A percentile compares a stretch with the other conserved stretches of the same genome.
phyloP scores from a whole-genome alignment of 2,113 vertebrate genomes.

The Scatophagus argus region DNA sequence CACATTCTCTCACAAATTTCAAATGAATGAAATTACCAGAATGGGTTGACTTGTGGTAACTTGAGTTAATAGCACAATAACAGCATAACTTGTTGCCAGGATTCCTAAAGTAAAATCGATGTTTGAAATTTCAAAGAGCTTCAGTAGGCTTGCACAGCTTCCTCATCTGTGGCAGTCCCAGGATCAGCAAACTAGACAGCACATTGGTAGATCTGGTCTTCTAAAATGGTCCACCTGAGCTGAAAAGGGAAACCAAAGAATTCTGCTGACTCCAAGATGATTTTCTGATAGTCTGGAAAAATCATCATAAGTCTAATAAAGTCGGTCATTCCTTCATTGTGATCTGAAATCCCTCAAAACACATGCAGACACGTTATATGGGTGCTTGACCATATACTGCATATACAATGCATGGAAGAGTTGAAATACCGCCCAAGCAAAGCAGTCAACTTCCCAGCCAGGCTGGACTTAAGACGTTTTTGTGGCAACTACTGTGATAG shows the following conservation, averaged over 20 bases:
- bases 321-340: background rate
- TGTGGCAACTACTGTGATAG: background rate
- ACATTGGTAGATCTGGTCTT: background rate
- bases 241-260: background rate
- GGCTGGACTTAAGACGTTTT: background rate
- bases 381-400: background rate
- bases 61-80: too few relatives aligned
- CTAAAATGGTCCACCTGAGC: background rate
- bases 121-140: background rate
- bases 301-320: too few relatives aligned
- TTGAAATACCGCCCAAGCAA: background rate
- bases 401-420: too few relatives aligned
- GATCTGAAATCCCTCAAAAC: background rate
- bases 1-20: too few relatives aligned
- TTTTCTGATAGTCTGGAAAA: too few relatives aligned
- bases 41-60: too few relatives aligned
- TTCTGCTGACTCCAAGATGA: background rate
- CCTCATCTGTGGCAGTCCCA: slow-evolving; percentile 22
- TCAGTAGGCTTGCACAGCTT: background rate
- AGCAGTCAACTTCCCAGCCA: too few relatives aligned
- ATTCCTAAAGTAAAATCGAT: background rate
- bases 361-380: too few relatives aligned
- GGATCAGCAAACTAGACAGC: slow-evolving; percentile 26
- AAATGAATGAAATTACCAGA: too few relatives aligned
- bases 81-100: background rate